Evolutionary conservation across 2,797 vertebrate species (phyloP).

Genomic region (Poecilia velifera): DNA sequence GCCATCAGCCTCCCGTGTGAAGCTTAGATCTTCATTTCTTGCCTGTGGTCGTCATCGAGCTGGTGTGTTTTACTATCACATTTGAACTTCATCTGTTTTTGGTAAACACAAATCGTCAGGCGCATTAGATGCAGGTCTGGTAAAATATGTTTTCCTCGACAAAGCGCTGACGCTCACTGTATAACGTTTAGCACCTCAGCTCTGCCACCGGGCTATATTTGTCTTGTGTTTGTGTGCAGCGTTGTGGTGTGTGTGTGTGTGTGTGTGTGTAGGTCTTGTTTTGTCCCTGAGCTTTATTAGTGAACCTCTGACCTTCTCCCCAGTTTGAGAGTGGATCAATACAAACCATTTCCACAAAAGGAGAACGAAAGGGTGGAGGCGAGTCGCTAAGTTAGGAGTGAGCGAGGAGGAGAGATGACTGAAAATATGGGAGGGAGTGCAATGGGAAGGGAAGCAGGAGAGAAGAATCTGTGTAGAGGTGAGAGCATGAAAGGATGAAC

Average conservation of each 20-base stretch:
- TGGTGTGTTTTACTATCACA: conserved; percentile 13
- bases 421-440: conserved; percentile 20
- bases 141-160: neutral
- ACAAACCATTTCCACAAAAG: conserved; percentile 62
- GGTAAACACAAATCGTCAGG: conserved; percentile 41
- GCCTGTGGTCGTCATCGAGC: conserved; percentile 47
- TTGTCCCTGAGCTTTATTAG: conserved; percentile 73
- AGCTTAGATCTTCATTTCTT: conserved; percentile 49
- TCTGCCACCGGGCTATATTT: conserved; percentile 36
- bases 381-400: conserved; percentile 20
- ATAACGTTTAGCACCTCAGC: conserved; percentile 25
- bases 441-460: neutral
- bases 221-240: conserved; percentile 17
- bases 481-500: conserved; percentile 29
- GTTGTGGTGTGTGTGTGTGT: conserved; percentile 36
- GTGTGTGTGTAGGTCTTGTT: conserved; percentile 37
- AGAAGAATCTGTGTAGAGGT: conserved; percentile 24
- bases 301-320: conserved; percentile 70
- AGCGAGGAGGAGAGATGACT: conserved; percentile 34
- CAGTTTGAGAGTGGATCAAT: conserved; percentile 69
- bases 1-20: conserved; percentile 38
- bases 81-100: conserved; percentile 23
- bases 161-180: conserved; percentile 3
- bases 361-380: conserved; percentile 17
- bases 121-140: conserved; percentile 11